Conservation (phyloP, 2,888 invertebrate genomes). For the Apeira syringaria region DNA sequence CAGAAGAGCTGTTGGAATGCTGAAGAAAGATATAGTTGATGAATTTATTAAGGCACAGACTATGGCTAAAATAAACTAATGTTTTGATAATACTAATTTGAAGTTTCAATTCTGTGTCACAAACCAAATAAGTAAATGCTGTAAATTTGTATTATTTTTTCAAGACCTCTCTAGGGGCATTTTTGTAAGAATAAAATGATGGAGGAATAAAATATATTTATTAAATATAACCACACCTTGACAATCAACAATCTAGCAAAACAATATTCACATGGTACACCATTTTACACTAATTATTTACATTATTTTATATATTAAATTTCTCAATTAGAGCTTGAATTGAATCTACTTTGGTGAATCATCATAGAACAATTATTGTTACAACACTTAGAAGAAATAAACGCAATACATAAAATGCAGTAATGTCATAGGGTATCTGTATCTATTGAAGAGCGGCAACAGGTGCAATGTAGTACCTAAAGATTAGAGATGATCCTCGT, state of each 20-base stretch:
- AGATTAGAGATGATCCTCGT: slow-evolving; percentile 92
- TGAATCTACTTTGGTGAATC: slow-evolving; percentile 73
- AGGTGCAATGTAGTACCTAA: slow-evolving; percentile 86
- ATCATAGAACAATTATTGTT: slow-evolving; percentile 71
- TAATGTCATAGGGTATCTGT: slow-evolving; percentile 29
- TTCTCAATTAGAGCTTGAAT: slow-evolving; percentile 48
- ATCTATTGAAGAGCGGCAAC: slow-evolving; percentile 68
- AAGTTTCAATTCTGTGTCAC: no score
- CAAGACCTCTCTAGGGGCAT: no score
- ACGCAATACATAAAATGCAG: slow-evolving; percentile 60
- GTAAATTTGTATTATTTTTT: no score
- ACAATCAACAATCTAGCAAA: slow-evolving; percentile 73
- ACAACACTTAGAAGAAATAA: slow-evolving; percentile 79
- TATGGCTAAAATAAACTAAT: slow-evolving; percentile 71
- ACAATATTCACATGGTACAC: slow-evolving; percentile 71
- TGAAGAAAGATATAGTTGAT: slow-evolving; percentile 80
- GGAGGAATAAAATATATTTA: slow-evolving; percentile 74
- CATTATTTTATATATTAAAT: slow-evolving; percentile 62
- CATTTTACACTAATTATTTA: slow-evolving; percentile 78
- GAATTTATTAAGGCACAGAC: slow-evolving; percentile 80
- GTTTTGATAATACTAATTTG: no score
- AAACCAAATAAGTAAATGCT: no score
- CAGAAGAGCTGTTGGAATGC: slow-evolving; percentile 84
- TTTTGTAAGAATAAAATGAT: slow-evolving; percentile 34
- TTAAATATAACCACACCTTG: slow-evolving; percentile 70